Evolutionary conservation across 2,888 invertebrate species (phyloP), one percentile per base, ranked within the genome.

Genomic region (Gymnosoma rotundatum): DNA sequence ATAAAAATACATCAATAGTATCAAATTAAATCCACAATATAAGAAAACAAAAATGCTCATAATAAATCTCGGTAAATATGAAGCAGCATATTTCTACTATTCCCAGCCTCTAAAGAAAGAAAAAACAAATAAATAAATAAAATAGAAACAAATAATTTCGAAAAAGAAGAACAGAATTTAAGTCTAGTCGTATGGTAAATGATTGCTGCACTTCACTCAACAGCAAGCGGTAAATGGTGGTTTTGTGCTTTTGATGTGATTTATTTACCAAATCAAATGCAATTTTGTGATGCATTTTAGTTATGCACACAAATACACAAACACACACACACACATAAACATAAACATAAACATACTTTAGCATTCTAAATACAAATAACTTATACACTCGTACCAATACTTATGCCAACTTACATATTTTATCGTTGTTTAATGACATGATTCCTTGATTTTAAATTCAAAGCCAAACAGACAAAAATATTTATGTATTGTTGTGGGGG

Each of bases 191-290:
- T 64, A n/a, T 56, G 50, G 70, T 61, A 66, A 75, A 60, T 69
- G 74, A 79, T 48, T 63, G 66, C 20, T 50, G 72, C 67, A 75
- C 50, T 73, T 58, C 20, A 38, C 20, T 61, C 67, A 45, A 61
- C 69, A 18, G 50, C 52, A 50, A 72, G 70, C 75, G 75, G 63
- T 67, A 63, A 73, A 79, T 73, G 72, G 80, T 80, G 76, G 80
- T 69, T 79, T 83, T 72, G 76, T 73, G 76, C 75, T 82, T 74
- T 80, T 60, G 66, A 79, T 74, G 78, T 87, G 87, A 87, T 87
- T 86, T 87, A 87, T 87, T 83, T 83, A 76, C 87, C 87, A 87
- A 83, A 83, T 58, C 87, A 84, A 87, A 87, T 87, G 83, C 86
- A 83, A 58, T 85, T 87, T 87, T 64, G 87, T 83, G 79, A 87